A percentile compares a stretch with the other conserved stretches of the same genome.
phyloP scores from a whole-genome alignment of 2,113 vertebrate species.

The Platichthys flesus region DNA sequence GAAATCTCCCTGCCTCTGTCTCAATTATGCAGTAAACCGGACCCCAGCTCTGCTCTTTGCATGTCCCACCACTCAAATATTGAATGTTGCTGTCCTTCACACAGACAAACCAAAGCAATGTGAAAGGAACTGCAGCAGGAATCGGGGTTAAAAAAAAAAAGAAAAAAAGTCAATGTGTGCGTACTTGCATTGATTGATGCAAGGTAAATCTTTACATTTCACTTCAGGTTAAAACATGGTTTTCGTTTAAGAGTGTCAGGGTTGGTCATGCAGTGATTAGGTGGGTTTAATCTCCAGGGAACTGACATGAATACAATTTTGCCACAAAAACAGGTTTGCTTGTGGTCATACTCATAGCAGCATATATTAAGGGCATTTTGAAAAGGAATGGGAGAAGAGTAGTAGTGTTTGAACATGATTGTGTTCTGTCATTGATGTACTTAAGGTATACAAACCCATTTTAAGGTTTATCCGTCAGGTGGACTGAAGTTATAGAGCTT shows the following conservation, averaged over 20 bases:
- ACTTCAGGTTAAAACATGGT: neutral
- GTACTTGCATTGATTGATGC: no score
- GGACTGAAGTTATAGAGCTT: no score
- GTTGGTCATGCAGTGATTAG: neutral
- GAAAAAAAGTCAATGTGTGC: no score
- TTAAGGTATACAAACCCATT: no score
- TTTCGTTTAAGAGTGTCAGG: neutral
- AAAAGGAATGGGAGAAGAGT: no score
- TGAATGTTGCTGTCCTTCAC: conserved; percentile 51
- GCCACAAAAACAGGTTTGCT: no score
- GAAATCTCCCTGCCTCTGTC: conserved; percentile 21
- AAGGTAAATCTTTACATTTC: neutral
- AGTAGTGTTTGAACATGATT: no score
- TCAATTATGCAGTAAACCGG: conserved; percentile 58
- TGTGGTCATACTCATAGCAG: no score
- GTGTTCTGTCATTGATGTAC: no score
- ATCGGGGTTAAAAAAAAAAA: no score
- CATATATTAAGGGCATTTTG: no score
- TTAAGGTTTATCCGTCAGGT: no score
- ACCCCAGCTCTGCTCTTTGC: conserved; percentile 47
- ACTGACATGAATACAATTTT: neutral
- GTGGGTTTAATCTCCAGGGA: neutral
- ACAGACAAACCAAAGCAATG: neutral
- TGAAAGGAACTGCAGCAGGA: neutral
- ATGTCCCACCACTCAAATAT: conserved; percentile 44